Percentiles rank a stretch among this genome's conserved stretches.
Conservation (phyloP, 2,113 vertebrate genomes). For the Toxotes jaculatrix region DNA sequence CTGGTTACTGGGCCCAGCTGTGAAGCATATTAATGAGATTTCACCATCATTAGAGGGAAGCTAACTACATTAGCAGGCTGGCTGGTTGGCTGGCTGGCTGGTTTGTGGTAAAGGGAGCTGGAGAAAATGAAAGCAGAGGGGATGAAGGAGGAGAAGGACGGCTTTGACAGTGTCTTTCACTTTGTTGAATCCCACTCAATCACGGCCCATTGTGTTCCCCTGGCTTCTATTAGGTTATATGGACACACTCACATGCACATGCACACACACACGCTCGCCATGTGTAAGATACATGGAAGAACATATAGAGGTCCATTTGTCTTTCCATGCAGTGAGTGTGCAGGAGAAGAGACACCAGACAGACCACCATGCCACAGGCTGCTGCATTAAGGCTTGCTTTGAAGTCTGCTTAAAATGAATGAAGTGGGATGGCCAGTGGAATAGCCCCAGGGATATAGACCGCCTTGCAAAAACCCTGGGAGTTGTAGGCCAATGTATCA, state of each 20-base stretch:
- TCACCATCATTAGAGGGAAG: slow-evolving; percentile 79
- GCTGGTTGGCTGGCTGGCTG: slow-evolving; percentile 62
- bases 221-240: slow-evolving; percentile 73
- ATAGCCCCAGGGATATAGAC: slow-evolving; percentile 35
- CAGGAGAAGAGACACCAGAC: slow-evolving; percentile 56
- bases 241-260: slow-evolving; percentile 27
- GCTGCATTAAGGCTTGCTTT: slow-evolving; percentile 59
- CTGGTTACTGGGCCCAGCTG: slow-evolving; percentile 81
- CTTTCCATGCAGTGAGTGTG: slow-evolving; percentile 46
- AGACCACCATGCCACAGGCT: slow-evolving; percentile 67
- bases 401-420: slow-evolving; percentile 73
- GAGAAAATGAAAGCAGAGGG: slow-evolving; percentile 54
- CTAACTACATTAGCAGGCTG: slow-evolving; percentile 81
- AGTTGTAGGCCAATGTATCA: slow-evolving; percentile 54
- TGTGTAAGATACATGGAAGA: slow-evolving; percentile 41
- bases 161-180: slow-evolving; percentile 62
- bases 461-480: slow-evolving; percentile 20
- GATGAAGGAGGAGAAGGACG: slow-evolving; percentile 31
- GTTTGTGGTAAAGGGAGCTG: slow-evolving; percentile 60
- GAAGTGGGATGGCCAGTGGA: slow-evolving; percentile 61
- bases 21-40: slow-evolving; percentile 86
- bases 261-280: slow-evolving; percentile 42
- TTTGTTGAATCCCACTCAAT: slow-evolving; percentile 65
- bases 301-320: slow-evolving; percentile 66
- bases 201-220: slow-evolving; percentile 52